phyloP scores from a whole-genome alignment of 2,113 vertebrate genomes.

The Notechis scutatus region DNA sequence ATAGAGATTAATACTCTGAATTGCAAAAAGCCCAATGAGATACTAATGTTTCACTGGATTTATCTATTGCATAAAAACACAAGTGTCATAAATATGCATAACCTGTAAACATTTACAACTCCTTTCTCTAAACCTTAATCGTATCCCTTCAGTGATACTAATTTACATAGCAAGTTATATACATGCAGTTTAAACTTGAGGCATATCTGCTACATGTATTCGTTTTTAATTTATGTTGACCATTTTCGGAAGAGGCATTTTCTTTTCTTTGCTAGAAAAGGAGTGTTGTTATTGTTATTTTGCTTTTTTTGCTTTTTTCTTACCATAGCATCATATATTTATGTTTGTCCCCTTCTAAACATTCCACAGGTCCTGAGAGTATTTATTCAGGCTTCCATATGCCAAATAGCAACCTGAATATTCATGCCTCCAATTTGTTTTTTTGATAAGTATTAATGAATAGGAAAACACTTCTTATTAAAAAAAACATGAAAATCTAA shows the following conservation, averaged over 20 bases:
- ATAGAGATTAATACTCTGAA: neutral
- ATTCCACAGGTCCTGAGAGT: neutral
- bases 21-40: neutral
- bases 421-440: neutral
- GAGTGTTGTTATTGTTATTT: neutral
- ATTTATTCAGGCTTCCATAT: neutral
- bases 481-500: neutral
- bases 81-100: neutral
- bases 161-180: neutral
- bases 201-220: neutral
- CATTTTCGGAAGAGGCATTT: neutral
- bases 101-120: neutral
- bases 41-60: neutral
- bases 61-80: neutral
- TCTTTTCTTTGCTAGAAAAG: neutral
- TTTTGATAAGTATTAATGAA: neutral
- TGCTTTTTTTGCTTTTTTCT: neutral
- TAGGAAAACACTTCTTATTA: neutral
- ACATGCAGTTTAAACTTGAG: neutral
- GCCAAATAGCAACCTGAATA: neutral
- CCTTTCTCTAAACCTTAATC: neutral
- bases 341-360: neutral
- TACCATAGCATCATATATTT: neutral
- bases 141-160: neutral
- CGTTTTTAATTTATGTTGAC: neutral